Base-by-base conservation (phyloP, 2,113 vertebrate genomes). In the Callochromis pleurospilus region DNA sequence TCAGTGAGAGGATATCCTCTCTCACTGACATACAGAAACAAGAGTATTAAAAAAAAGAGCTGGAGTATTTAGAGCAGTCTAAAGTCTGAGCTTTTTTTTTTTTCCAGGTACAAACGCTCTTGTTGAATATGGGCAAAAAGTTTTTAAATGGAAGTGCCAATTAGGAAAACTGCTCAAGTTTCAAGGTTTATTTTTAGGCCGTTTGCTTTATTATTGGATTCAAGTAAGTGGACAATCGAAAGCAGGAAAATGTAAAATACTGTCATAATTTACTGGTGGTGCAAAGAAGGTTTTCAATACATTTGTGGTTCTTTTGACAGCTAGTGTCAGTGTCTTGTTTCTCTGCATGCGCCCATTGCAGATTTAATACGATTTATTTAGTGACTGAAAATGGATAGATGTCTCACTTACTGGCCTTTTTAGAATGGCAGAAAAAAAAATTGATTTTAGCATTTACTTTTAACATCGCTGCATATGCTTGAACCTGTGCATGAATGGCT, bases 401-500 rank as follows among this genome's bases (percentile, higher is more conserved):
- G 24, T 70, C 54, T 58, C 36, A 26, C 19, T 83, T 75, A 21
- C 13, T 36, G n/a, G 24, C 10, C 14, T 5, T 31, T 73, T 47
- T 49, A 9, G 49, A 21, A 53, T 87, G 40, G 55, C 14, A 42
- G n/a, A 55, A 49, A 70, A 29, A 62, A 75, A 33, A 10, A 42
- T 24, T 79, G 11, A 79, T 51, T 87, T 51, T 87, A 73, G 31
- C 33, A 40, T 84, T 40, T n/a, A n/a, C 17, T 80, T 10, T 91
- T 11, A 65, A 79, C 40, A 54, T 45, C 33, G 7, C 73, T 90
- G 82, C 85, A 87, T 81, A 92, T 15, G 86, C 91, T 87, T 90
- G 58, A 86, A 89, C 83, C 58, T 83, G 62, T 87, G 85, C 77
- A 81, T 90, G 88, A 86, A 91, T 88, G 85, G 92, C 90, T 88